Evolutionary conservation across 1,140 invertebrate species (phyloP), one percentile per base, ranked within the genome.

Genomic region (Tetramorium alpestre): DNA sequence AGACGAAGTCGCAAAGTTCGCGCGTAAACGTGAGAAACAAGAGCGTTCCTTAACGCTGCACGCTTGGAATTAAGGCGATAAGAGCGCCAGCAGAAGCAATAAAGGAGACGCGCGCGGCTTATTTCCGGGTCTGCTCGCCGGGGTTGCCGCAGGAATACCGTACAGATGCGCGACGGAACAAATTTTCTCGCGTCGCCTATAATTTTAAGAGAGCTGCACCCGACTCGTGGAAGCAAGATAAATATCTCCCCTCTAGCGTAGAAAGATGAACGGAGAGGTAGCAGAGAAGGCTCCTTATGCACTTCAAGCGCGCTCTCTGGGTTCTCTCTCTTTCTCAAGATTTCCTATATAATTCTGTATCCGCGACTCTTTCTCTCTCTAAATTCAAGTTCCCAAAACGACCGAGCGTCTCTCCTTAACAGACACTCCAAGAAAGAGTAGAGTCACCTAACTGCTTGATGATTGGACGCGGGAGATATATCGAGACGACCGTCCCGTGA

Each of bases 171-270:
- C 58, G 64, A 18, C 47, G 69, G 88, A 86, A 88, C 67, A 85
- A 89, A 89, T 89, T 88, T 88, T 73, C 88, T 86, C 87, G 81
- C 82, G 81, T 80, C 60, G 47, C 60, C 77, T 64, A 89, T 85
- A 88, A 89, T 78, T 89, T 73, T 54, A 76, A 77, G 51, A 70
- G 49, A 28, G 87, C 64, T 72, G 60, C 87, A 28, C 51, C 33
- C 25, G 54, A 60, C 54, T 84, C 76, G 70, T 65, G 78, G 58
- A 89, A 88, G 78, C 86, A 76, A 88, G 86, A 89, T 89, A 89
- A 88, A 89, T 88, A 89, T 85, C 88, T 41, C 6, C 33, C 62
- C 49, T 38, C 80, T 28, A 16, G 47, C 41, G n/a, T 18, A 18
- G 56, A 64, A 67, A 64, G 62, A 41, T 11, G n/a, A 51, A 38